A percentile compares a stretch with the other conserved stretches of the same genome.
phyloP scores from a whole-genome alignment of 2,113 vertebrate species.

The Chrysemys picta region DNA sequence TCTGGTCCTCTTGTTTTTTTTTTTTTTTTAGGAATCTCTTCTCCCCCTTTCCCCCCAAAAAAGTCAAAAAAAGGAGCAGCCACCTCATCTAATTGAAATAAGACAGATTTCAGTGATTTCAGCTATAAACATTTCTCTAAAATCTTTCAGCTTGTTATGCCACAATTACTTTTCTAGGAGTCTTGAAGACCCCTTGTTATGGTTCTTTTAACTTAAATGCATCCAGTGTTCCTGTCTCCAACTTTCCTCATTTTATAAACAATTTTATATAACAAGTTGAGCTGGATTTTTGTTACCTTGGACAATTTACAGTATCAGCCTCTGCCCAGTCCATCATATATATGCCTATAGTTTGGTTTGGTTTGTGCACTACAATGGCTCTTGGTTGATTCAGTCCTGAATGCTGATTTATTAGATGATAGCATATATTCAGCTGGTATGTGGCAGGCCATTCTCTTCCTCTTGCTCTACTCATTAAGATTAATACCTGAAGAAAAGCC shows the following conservation, averaged over 20 bases:
- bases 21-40: neutral
- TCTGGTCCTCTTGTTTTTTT: neutral
- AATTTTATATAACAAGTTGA: neutral
- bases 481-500: neutral
- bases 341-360: accelerated
- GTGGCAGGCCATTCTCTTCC: neutral
- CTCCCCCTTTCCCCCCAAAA: too few relatives aligned
- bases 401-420: neutral
- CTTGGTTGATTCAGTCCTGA: neutral
- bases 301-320: neutral
- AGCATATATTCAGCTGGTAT: neutral
- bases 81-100: neutral
- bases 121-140: neutral
- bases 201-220: neutral
- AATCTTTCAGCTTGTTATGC: neutral
- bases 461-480: neutral
- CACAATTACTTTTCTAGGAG: neutral
- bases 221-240: neutral
- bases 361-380: neutral
- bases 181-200: neutral
- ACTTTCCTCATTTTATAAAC: neutral
- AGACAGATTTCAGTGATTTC: neutral
- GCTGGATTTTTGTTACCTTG: neutral
- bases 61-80: neutral
- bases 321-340: neutral